These are phyloP conservation scores for Centruroides sculpturatus DNA, from an alignment of 1,140 invertebrate species.

Conservation along the genomic window DNA sequence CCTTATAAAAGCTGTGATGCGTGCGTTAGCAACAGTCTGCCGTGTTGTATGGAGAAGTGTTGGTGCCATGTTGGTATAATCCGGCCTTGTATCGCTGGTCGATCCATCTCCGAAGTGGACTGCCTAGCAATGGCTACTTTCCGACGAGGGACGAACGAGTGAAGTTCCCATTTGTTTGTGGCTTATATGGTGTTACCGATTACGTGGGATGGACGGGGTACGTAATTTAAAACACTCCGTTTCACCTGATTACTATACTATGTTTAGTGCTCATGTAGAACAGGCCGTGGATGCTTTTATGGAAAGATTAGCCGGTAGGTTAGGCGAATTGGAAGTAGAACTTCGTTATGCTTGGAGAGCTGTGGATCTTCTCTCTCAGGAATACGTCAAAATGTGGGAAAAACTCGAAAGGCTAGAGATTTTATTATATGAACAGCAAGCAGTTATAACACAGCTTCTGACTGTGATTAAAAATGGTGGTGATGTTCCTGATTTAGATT, in stretches of 20 bases:
- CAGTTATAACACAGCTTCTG: constrained; percentile 74
- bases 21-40: too few species aligned
- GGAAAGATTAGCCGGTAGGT: constrained; percentile 66
- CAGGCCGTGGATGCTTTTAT: constrained; percentile 39
- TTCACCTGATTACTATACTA: background rate
- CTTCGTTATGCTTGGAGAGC: constrained; percentile 82
- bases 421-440: constrained; percentile 73
- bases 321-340: constrained; percentile 71
- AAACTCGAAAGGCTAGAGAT: constrained; percentile 78
- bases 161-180: too few species aligned
- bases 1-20: too few species aligned
- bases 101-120: too few species aligned
- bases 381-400: constrained; percentile 89
- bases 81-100: too few species aligned
- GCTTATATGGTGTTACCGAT: too few species aligned
- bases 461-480: constrained; percentile 22
- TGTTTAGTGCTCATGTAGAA: constrained; percentile 11
- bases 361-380: constrained; percentile 71
- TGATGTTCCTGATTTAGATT: constrained; percentile 4
- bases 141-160: too few species aligned
- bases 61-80: too few species aligned
- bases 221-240: constrained; percentile 5
- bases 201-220: constrained; percentile 6
- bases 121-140: too few species aligned
- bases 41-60: too few species aligned